Conservation (phyloP, 2,888 invertebrate species). For the Drosophila borborema region DNA sequence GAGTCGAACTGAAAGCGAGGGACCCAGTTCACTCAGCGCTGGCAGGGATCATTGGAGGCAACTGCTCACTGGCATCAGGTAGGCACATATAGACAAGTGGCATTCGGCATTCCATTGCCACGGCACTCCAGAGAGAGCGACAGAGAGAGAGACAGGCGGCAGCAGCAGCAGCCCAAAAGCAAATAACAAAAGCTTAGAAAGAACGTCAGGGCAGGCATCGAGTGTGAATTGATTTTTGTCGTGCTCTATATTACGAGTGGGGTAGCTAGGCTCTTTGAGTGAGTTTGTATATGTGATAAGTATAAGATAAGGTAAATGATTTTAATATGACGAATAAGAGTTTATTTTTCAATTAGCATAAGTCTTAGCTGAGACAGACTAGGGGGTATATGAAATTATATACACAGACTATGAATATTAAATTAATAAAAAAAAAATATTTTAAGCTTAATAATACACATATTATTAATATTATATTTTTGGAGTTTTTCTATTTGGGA, state of each 20-base stretch:
- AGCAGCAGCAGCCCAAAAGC: conserved; percentile 56
- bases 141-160: not conserved
- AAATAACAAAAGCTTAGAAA: conserved; percentile 73
- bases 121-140: conserved; percentile 59
- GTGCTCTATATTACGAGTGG: conserved; percentile 33
- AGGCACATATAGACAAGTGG: conserved; percentile 76
- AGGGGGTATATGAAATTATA: no score
- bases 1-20: conserved; percentile 6
- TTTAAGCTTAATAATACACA: no score
- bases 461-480: no score
- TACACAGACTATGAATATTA: no score
- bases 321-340: not conserved
- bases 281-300: not conserved
- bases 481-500: no score
- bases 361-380: no score
- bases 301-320: not conserved
- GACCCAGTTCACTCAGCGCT: conserved; percentile 27
- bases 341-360: not conserved
- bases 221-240: conserved; percentile 82
- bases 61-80: conserved; percentile 23
- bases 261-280: not conserved
- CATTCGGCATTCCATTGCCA: conserved; percentile 82
- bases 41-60: conserved; percentile 46
- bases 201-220: conserved; percentile 61
- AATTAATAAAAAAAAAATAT: no score